These are phyloP conservation scores for Amphipoea oculea DNA, from an alignment of 2,888 invertebrate genomes.

Conservation along the genomic window DNA sequence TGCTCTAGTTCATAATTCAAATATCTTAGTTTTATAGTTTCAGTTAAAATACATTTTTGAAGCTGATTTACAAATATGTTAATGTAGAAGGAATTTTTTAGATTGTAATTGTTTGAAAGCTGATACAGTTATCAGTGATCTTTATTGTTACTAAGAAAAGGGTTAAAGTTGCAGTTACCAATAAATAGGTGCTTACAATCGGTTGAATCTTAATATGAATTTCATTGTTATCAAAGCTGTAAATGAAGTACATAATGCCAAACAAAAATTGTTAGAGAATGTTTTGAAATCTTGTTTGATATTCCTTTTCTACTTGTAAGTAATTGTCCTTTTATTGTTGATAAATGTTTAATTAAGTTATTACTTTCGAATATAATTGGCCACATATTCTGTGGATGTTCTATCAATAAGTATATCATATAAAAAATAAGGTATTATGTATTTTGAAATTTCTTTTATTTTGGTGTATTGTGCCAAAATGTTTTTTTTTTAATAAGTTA, in stretches of 20 bases:
- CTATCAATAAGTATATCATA: conserved; percentile 16
- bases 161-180: conserved; percentile 30
- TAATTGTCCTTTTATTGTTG: conserved; percentile 52
- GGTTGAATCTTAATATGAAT: conserved; percentile 39
- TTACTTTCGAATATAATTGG: conserved; percentile 48
- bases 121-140: conserved; percentile 27
- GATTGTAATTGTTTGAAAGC: conserved; percentile 37
- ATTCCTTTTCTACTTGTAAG: conserved; percentile 43
- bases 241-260: conserved; percentile 41
- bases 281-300: conserved; percentile 33
- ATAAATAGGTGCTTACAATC: conserved; percentile 54
- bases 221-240: conserved; percentile 26
- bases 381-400: conserved; percentile 36
- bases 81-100: conserved; percentile 18
- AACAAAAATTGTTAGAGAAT: conserved; percentile 37
- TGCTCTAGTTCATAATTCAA: conserved; percentile 31
- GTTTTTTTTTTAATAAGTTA: conserved; percentile 69
- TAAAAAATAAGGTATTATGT: conserved; percentile 39
- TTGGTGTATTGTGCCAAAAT: conserved; percentile 85
- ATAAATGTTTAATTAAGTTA: conserved; percentile 54
- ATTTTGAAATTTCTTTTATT: conserved; percentile 55
- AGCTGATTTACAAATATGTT: conserved; percentile 36
- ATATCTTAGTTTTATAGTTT: conserved; percentile 23
- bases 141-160: conserved; percentile 28
- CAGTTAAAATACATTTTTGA: conserved; percentile 31